Evolutionary conservation across 2,888 invertebrate species (phyloP).

Genomic region (Drosophila neonasuta): DNA sequence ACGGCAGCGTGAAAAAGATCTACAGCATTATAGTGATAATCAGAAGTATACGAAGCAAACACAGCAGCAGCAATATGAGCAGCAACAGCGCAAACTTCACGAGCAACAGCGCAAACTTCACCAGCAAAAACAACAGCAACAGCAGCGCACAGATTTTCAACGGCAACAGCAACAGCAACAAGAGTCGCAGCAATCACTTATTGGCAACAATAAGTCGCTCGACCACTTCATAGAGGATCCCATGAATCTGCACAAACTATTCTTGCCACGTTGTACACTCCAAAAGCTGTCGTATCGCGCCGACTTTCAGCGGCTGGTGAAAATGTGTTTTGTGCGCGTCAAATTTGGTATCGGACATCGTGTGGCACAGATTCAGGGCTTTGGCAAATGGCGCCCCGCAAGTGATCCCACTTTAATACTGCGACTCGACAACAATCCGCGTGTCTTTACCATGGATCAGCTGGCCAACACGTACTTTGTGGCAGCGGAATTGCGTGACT

Average conservation of each 20-base stretch:
- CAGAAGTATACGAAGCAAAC: not conserved
- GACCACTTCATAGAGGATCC: constrained; percentile 30
- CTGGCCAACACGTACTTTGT: constrained; percentile 36
- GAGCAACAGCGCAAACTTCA: not conserved
- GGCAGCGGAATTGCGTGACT: constrained; percentile 19
- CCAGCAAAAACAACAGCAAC: not conserved
- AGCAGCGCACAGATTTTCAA: too few species aligned
- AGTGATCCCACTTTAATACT: constrained; percentile 12
- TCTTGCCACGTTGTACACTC: constrained; percentile 28
- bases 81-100: not conserved
- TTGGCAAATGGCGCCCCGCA: constrained; percentile 17
- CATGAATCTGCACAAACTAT: constrained; percentile 38
- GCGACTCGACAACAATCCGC: constrained; percentile 31
- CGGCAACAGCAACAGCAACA: not conserved
- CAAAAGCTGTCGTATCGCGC: constrained; percentile 17
- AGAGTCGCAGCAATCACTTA: not conserved
- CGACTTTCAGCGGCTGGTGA: constrained; percentile 35
- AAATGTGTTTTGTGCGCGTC: constrained; percentile 41
- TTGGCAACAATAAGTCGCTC: not conserved
- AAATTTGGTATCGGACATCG: constrained; percentile 6
- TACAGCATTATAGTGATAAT: not conserved
- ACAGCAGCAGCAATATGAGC: not conserved
- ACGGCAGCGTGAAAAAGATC: not conserved
- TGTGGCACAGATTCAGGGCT: constrained; percentile 38
- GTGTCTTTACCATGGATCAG: constrained; percentile 22